Evolutionary conservation across 2,113 vertebrate genomes (phyloP).

Genomic region (Rhineura floridana): DNA sequence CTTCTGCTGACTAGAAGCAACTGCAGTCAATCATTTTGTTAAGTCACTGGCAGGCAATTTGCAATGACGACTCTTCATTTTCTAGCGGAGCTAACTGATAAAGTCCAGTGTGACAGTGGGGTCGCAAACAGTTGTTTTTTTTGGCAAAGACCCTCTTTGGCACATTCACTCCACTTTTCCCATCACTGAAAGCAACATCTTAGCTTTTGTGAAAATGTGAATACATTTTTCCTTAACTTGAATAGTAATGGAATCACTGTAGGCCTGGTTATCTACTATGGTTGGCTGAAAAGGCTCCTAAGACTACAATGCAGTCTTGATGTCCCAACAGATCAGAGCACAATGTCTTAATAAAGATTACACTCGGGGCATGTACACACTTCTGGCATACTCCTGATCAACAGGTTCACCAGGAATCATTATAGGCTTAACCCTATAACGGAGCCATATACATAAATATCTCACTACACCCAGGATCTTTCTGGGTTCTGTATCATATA

Average conservation of each 20-base stretch:
- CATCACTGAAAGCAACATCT: background rate
- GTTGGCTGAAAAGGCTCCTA: background rate
- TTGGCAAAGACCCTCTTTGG: background rate
- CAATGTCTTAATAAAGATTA: background rate
- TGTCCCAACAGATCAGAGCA: background rate
- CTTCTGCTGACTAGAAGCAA: slow-evolving; percentile 57
- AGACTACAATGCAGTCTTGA: background rate
- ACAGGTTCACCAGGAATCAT: background rate
- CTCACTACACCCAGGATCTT: too few species aligned
- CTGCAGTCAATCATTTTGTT: slow-evolving; percentile 58
- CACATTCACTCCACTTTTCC: background rate
- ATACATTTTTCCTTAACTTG: background rate
- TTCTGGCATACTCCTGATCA: background rate
- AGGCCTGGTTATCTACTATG: background rate
- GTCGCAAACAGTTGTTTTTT: background rate
- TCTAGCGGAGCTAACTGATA: slow-evolving; percentile 52
- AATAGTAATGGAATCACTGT: background rate
- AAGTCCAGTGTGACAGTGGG: slow-evolving; percentile 47
- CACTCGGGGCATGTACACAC: background rate
- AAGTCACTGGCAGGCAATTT: slow-evolving; percentile 57
- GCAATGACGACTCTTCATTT: slow-evolving; percentile 44
- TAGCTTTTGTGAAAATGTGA: background rate
- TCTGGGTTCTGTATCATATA: too few species aligned
- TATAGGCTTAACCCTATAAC: too few species aligned
- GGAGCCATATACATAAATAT: too few species aligned